These are phyloP conservation scores for Lasioglossum marginatum DNA, from an alignment of 2,888 invertebrate genomes.

Conservation along the genomic window DNA sequence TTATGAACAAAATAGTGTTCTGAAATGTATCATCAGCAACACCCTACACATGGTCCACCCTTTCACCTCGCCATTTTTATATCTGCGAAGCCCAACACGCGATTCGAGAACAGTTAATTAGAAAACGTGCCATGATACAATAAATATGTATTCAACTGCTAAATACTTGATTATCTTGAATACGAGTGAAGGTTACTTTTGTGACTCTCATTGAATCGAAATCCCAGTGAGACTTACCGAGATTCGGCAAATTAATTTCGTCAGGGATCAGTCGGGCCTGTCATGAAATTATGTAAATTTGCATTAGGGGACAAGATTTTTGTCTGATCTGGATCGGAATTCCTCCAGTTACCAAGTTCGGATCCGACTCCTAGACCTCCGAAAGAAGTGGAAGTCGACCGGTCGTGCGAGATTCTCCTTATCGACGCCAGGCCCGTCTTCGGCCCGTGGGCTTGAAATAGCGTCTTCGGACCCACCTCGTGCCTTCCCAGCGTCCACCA, in stretches of 20 bases:
- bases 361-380: slow-evolving; percentile 37
- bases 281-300: slow-evolving; percentile 57
- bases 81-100: too few relatives aligned
- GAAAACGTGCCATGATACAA: too few relatives aligned
- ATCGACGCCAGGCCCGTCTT: slow-evolving; percentile 66
- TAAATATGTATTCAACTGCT: too few relatives aligned
- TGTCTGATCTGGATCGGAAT: slow-evolving; percentile 52
- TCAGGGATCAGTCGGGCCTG: slow-evolving; percentile 5
- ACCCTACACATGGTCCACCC: too few relatives aligned
- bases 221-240: neutral
- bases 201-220: neutral
- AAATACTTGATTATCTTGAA: too few relatives aligned
- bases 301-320: slow-evolving; percentile 42
- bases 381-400: slow-evolving; percentile 62
- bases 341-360: slow-evolving; percentile 54
- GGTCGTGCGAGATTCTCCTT: slow-evolving; percentile 70
- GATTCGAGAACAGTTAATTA: too few relatives aligned
- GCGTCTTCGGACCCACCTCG: slow-evolving; percentile 60
- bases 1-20: too few relatives aligned
- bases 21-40: too few relatives aligned
- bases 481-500: slow-evolving; percentile 59
- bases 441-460: slow-evolving; percentile 64
- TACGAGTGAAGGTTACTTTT: neutral
- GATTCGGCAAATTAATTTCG: slow-evolving; percentile 38
- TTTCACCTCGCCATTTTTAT: too few relatives aligned